These are phyloP conservation scores for Melitaea cinxia DNA, from an alignment of 1,140 invertebrate species.

Conservation along the genomic window DNA sequence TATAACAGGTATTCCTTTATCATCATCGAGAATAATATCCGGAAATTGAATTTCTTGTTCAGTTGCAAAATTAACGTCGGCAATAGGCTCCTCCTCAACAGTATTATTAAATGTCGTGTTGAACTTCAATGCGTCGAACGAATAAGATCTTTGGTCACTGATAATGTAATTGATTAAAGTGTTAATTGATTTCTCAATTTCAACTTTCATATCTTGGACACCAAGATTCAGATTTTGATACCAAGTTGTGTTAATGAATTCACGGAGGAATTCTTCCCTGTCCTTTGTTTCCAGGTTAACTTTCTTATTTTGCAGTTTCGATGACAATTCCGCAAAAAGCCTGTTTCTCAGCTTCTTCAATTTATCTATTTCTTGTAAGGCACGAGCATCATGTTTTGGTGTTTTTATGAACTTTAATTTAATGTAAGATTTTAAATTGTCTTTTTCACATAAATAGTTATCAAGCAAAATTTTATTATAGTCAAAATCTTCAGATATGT, in stretches of 20 bases:
- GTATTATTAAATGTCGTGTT: slow-evolving; percentile 17
- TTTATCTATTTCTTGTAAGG: slow-evolving; percentile 43
- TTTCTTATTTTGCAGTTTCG: neutral
- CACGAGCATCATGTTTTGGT: slow-evolving; percentile 24
- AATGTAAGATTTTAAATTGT: slow-evolving; percentile 42
- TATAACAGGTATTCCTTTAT: slow-evolving; percentile 47
- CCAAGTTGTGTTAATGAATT: slow-evolving; percentile 40
- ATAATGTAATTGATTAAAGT: slow-evolving; percentile 48
- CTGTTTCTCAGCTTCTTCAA: slow-evolving; percentile 32
- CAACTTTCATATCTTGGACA: slow-evolving; percentile 27
- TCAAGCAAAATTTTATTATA: slow-evolving; percentile 39
- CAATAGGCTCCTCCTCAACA: slow-evolving; percentile 26
- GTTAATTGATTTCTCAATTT: slow-evolving; percentile 43
- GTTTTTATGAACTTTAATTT: slow-evolving; percentile 43
- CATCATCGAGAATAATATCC: slow-evolving; percentile 45
- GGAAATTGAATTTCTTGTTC: slow-evolving; percentile 48
- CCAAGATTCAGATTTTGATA: slow-evolving; percentile 36
- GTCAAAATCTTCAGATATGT: slow-evolving; percentile 42
- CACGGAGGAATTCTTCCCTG: slow-evolving; percentile 32
- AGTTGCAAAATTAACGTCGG: slow-evolving; percentile 33
- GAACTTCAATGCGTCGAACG: slow-evolving; percentile 44
- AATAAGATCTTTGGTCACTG: slow-evolving; percentile 42
- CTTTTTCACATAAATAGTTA: slow-evolving; percentile 41
- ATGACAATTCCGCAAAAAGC: neutral
- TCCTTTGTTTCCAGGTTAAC: slow-evolving; percentile 37